These are phyloP conservation scores for Ageneiosus marmoratus DNA, from an alignment of 2,113 vertebrate species.

Conservation along the genomic window DNA sequence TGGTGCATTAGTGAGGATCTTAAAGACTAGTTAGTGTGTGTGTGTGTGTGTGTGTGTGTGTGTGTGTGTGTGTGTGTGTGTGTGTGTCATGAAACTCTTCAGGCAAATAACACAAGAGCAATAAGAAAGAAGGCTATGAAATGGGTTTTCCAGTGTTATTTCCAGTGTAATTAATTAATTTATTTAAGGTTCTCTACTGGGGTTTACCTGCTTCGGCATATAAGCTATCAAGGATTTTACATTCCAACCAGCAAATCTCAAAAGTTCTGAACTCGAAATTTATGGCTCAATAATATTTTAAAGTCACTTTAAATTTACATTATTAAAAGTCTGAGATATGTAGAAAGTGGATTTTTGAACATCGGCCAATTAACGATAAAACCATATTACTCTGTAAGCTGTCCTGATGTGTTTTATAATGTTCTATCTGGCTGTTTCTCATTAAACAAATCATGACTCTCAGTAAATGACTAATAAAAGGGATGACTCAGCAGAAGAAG, in stretches of 20 bases:
- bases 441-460: background rate
- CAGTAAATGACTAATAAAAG: background rate
- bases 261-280: background rate
- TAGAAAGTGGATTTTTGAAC: background rate
- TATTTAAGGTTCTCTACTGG: background rate
- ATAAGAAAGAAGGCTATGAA: background rate
- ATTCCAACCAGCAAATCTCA: background rate
- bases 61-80: background rate
- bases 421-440: background rate
- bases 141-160: background rate
- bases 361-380: background rate
- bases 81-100: slow-evolving; percentile 1
- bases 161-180: too few species aligned
- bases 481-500: background rate
- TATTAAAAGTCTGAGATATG: background rate
- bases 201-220: background rate
- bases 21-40: slow-evolving; percentile 9
- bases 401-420: background rate
- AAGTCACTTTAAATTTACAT: background rate
- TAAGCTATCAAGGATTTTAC: background rate
- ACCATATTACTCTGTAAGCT: background rate
- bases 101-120: background rate
- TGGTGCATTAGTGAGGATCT: background rate
- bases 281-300: background rate
- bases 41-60: slow-evolving; percentile 9